Base-by-base conservation (phyloP, 2,113 vertebrate genomes). In the Misgurnus mizolepis region DNA sequence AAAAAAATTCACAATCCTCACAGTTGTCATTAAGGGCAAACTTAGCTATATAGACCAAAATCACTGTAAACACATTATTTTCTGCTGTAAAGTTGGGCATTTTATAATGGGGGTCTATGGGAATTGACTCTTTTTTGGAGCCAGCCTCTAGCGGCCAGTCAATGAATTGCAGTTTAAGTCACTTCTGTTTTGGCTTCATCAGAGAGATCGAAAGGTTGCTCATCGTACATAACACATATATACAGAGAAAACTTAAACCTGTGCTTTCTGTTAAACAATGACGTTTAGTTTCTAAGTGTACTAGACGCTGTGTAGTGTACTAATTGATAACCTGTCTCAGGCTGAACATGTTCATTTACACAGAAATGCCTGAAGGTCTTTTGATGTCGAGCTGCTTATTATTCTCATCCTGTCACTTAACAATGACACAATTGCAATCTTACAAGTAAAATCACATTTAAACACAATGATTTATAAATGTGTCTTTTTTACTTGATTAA, bases 321-420 rank as follows among this genome's bases (percentile, higher is more conserved):
- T 76, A 65, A 76, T 76, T 76, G 34, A 76, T 53, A 40, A 76
- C 11, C 22, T n/a, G n/a, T n/a, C n/a, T 75, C 22, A 0, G 17
- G 53, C 53, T 43, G 53, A 12, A 58, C 70, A 40, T 22, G 11
- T 76, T 53, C n/a, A 40, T 76, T 50, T 47, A 17, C 17, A 39
- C 5, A 50, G 74, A 39, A 55, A 64, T 17, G 8, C 43, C 15
- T 75, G 43, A 5, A 62, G 43, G 58, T 50, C 62, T 64, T 76
- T 66, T 76, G 7, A 53, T 53, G 61, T 14, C 39, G 27, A 34
- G 27, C 34, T 64, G 61, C 49, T 76, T 18, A 53, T 53, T 76
- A 76, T 76, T 76, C 61, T 55, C 60, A 76, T 27, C n/a, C 5
- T 34, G 56, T 15, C 9, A 4, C 18, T 39, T 6, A 27, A 40